Evolutionary conservation across 2,113 vertebrate genomes (phyloP), one percentile per base, ranked within the genome.

Genomic region (Otocyon megalotis): DNA sequence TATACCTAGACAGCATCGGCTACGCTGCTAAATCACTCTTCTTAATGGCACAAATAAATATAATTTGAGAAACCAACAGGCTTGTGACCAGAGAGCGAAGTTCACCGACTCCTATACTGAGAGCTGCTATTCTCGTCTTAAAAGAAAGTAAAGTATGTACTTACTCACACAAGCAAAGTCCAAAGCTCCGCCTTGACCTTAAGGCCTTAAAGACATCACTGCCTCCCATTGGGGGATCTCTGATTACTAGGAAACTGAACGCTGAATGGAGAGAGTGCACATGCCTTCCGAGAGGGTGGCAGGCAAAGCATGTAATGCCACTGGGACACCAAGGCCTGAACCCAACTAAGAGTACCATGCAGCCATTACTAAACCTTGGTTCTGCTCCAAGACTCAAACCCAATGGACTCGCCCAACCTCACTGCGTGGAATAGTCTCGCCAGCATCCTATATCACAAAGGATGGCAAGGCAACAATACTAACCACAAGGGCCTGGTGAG

Each of bases 31-130:
- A 37, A 85, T 96, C 97, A 82, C 58, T 91, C 93, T 95, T 96
- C 95, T 86, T 96, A 96, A 96, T 86, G 94, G 81, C 92, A 80
- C 92, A 96, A 96, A 95, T 98, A 97, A 96, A 96, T 80, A 90
- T 80, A 72, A 93, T 92, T 85, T 74, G 94, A 96, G 83, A 96
- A 96, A 53, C 54, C 90, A 82, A 83, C 5, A 97, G 76, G 71
- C 65, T 58, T 94, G 65, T 96, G 97, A 94, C 63, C 76, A 93
- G 79, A 43, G 30, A 93, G 16, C 12, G 10, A 84, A 92, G 58
- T 81, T 90, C 95, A 90, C 32, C 56, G 71, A 76, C 26, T 97
- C 58, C 48, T 71, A 43, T 32, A 94, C 0, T 24, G 71, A 94
- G n/a, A 94, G n/a, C 79, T 62, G 35, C 76, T 93, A 43, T n/a